Conservation (phyloP, 1,140 invertebrate species). For the Whitmania pigra region DNA sequence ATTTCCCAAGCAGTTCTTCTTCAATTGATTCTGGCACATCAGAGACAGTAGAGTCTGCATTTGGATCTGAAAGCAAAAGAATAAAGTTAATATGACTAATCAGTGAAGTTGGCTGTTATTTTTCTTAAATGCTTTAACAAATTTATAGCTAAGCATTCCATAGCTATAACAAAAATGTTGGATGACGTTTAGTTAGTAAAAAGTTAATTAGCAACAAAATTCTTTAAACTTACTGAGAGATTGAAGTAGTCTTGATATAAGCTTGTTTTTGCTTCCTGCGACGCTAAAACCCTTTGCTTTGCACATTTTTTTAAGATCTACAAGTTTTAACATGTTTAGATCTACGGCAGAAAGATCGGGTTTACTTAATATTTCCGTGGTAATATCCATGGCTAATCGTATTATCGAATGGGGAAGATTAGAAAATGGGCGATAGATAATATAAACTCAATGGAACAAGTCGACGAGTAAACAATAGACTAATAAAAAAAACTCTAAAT, state of each 20-base stretch:
- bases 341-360: no score
- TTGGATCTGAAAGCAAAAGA: no score
- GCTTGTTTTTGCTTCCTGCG: constrained; percentile 1
- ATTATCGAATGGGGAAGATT: no score
- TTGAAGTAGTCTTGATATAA: constrained; percentile 9
- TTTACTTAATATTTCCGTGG: no score
- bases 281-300: not conserved
- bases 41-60: no score
- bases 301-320: constrained; percentile 8
- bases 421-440: no score
- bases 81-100: not conserved
- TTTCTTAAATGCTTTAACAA: not conserved
- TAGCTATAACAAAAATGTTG: not conserved
- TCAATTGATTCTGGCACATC: no score
- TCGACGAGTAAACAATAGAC: no score
- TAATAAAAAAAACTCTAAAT: no score
- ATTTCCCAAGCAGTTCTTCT: no score
- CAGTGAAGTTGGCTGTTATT: not conserved
- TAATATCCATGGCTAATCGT: no score
- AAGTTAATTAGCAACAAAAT: not conserved
- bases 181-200: not conserved
- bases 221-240: not conserved
- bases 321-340: not conserved
- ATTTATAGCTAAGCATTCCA: not conserved
- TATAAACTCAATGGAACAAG: no score